Conservation (phyloP, 1,140 invertebrate genomes). For the Micrasema longulum region DNA sequence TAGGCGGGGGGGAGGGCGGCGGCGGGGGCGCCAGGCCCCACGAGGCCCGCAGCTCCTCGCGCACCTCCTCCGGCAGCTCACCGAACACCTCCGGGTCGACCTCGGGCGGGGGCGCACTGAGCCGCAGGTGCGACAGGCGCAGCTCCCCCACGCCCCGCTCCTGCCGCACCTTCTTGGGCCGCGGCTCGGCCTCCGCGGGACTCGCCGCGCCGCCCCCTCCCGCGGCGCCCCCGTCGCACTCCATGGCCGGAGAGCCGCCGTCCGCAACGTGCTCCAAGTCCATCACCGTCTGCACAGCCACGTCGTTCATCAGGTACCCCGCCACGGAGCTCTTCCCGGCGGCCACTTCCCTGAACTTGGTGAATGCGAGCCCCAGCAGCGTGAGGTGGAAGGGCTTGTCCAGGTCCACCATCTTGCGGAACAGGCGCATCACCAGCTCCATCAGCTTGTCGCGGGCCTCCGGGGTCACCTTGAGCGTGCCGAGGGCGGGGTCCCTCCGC, state of each 20-base stretch:
- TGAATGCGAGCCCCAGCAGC: constrained; percentile 80
- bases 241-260: constrained; percentile 64
- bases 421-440: constrained; percentile 78
- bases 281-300: constrained; percentile 78
- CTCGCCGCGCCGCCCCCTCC: constrained; percentile 65
- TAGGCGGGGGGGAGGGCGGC: constrained; percentile 60
- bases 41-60: constrained; percentile 72
- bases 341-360: constrained; percentile 79
- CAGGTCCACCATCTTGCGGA: constrained; percentile 78
- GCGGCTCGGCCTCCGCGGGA: constrained; percentile 76
- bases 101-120: constrained; percentile 59
- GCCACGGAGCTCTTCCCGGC: constrained; percentile 75
- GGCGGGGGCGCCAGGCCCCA: constrained; percentile 70
- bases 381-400: constrained; percentile 82
- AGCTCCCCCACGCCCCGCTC: constrained; percentile 69
- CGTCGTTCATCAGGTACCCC: constrained; percentile 77
- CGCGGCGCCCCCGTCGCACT: constrained; percentile 68
- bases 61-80: constrained; percentile 71
- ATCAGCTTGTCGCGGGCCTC: constrained; percentile 75
- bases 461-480: constrained; percentile 62
- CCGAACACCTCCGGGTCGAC: constrained; percentile 73
- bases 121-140: constrained; percentile 58
- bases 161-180: constrained; percentile 74
- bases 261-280: constrained; percentile 70
- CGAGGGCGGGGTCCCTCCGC: constrained; percentile 65